These are phyloP conservation scores for Meteorus cinctellus DNA, from an alignment of 2,888 invertebrate genomes.

Conservation along the genomic window DNA sequence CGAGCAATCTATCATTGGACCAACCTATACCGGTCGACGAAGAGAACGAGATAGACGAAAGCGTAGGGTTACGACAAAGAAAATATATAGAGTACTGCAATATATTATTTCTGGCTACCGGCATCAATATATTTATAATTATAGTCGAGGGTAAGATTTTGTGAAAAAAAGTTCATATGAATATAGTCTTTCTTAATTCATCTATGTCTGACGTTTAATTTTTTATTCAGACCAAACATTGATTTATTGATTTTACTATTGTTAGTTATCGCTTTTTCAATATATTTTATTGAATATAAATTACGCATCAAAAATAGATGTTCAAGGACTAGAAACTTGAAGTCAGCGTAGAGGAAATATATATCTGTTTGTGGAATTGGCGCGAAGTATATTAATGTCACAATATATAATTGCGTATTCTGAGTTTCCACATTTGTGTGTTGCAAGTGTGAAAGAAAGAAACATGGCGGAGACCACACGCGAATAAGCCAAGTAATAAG, in stretches of 20 bases:
- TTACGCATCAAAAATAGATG: not conserved
- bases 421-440: not conserved
- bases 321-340: not conserved
- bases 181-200: not conserved
- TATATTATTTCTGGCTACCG: conserved; percentile 56
- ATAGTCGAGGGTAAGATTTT: conserved; percentile 18
- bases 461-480: conserved; percentile 28
- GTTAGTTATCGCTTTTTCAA: not conserved
- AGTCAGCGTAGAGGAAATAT: not conserved
- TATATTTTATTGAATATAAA: not conserved
- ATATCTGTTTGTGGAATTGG: conserved; percentile 4
- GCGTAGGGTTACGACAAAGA: conserved; percentile 45
- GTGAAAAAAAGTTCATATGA: not conserved
- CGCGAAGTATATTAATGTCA: not conserved
- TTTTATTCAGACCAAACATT: not conserved
- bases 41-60: conserved; percentile 41
- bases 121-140: conserved; percentile 52
- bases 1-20: conserved; percentile 23
- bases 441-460: not conserved
- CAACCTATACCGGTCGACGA: not conserved
- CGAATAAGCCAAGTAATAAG: conserved; percentile 15
- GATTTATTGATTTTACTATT: not conserved
- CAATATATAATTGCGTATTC: not conserved
- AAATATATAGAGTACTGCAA: conserved; percentile 25
- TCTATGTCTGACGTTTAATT: not conserved